Evolutionary conservation across 1,140 invertebrate genomes (phyloP).

Genomic region (Hestina assimilis): DNA sequence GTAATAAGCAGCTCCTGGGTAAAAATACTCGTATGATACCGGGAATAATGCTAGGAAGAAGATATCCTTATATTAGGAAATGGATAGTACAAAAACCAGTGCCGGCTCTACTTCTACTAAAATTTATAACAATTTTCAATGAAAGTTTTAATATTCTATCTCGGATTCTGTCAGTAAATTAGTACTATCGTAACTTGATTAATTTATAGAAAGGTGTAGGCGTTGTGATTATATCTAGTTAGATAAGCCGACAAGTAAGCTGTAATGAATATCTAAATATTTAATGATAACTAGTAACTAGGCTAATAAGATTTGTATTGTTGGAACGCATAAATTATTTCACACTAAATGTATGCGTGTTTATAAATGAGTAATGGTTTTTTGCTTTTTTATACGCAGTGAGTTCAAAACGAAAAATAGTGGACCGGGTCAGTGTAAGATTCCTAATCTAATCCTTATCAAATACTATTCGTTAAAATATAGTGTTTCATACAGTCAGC

Average conservation of each 20-base stretch:
- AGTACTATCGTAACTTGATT: background rate
- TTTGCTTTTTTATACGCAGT: too few relatives aligned
- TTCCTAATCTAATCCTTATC: too few relatives aligned
- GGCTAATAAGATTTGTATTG: background rate
- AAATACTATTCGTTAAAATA: too few relatives aligned
- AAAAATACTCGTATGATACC: background rate
- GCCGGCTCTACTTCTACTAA: background rate
- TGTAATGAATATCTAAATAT: constrained; percentile 14
- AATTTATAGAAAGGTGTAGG: constrained; percentile 1
- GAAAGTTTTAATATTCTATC: background rate
- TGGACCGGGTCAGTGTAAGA: too few relatives aligned
- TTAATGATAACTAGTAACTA: background rate
- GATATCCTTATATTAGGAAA: too few relatives aligned
- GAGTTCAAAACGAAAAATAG: too few relatives aligned
- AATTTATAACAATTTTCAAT: background rate
- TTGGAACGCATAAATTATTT: background rate
- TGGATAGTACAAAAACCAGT: too few relatives aligned
- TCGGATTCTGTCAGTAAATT: background rate
- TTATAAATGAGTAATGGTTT: too few relatives aligned
- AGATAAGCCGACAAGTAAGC: background rate
- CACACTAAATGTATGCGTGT: background rate
- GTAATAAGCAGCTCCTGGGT: too few relatives aligned
- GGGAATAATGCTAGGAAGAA: background rate
- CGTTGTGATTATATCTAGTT: too few relatives aligned
- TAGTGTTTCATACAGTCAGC: too few relatives aligned